phyloP scores from a whole-genome alignment of 2,888 invertebrate species.

The Pecten maximus region DNA sequence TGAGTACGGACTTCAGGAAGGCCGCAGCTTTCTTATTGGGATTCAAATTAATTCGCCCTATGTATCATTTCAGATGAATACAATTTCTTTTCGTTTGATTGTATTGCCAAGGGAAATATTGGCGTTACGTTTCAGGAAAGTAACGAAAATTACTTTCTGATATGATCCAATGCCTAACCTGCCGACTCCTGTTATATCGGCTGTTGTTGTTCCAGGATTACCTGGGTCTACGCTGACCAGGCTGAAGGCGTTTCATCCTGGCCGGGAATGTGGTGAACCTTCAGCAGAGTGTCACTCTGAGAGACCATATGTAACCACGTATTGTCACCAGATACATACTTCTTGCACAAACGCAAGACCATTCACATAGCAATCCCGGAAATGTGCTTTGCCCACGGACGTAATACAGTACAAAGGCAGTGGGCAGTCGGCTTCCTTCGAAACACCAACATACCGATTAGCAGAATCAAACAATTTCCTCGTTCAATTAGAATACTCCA shows the following conservation, averaged over 20 bases:
- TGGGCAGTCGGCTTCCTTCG: too few relatives aligned
- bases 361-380: too few relatives aligned
- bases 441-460: too few relatives aligned
- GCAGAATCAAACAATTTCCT: too few relatives aligned
- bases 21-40: background rate
- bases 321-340: too few relatives aligned
- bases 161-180: constrained; percentile 13
- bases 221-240: background rate
- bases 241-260: background rate
- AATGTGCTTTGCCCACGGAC: too few relatives aligned
- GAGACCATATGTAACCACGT: too few relatives aligned
- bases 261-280: too few relatives aligned
- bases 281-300: too few relatives aligned
- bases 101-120: constrained; percentile 23
- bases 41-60: background rate
- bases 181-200: background rate
- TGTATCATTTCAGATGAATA: constrained; percentile 13
- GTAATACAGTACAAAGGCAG: too few relatives aligned
- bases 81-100: constrained; percentile 12
- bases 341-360: too few relatives aligned
- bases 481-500: too few relatives aligned
- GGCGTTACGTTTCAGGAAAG: constrained; percentile 1
- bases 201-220: background rate
- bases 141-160: constrained; percentile 29
- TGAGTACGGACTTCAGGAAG: background rate